Conservation (phyloP, 1,140 invertebrate genomes). For the Mizuhopecten yessoensis region DNA sequence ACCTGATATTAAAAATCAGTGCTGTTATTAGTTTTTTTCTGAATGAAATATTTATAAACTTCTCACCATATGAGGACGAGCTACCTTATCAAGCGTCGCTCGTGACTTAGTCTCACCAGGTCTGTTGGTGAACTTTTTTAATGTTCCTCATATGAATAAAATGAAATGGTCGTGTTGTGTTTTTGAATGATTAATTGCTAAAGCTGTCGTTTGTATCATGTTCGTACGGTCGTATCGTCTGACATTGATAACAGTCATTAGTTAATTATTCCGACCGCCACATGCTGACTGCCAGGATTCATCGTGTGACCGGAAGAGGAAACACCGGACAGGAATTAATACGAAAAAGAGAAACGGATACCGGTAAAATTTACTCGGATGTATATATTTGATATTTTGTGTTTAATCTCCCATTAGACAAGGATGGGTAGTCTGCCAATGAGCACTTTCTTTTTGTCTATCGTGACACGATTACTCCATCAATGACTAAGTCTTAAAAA, state of each 20-base stretch:
- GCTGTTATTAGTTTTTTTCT: conserved; percentile 14
- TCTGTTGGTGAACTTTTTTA: background rate
- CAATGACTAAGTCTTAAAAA: conserved; percentile 15
- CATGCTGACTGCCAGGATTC: background rate
- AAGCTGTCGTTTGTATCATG: conserved; percentile 25
- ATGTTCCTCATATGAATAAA: conserved; percentile 12
- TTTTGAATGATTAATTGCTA: conserved; percentile 24
- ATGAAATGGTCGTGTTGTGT: conserved; percentile 33
- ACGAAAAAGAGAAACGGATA: conserved; percentile 34
- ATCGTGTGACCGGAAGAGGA: conserved; percentile 22
- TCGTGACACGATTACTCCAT: background rate
- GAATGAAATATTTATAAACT: conserved; percentile 33
- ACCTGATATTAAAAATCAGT: conserved; percentile 36
- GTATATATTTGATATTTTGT: conserved; percentile 35
- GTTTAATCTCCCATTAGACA: conserved; percentile 19
- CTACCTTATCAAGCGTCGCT: background rate
- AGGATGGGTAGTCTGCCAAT: background rate
- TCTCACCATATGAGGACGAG: background rate
- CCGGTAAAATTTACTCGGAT: conserved; percentile 33
- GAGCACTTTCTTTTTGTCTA: background rate
- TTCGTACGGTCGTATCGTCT: background rate
- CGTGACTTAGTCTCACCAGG: background rate
- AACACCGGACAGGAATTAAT: conserved; percentile 30
- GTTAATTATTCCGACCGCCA: background rate
- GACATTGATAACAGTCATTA: background rate